phyloP scores from a whole-genome alignment of 37 sponge, comb jelly and placozoan species.

The Oscarella lobularis region DNA sequence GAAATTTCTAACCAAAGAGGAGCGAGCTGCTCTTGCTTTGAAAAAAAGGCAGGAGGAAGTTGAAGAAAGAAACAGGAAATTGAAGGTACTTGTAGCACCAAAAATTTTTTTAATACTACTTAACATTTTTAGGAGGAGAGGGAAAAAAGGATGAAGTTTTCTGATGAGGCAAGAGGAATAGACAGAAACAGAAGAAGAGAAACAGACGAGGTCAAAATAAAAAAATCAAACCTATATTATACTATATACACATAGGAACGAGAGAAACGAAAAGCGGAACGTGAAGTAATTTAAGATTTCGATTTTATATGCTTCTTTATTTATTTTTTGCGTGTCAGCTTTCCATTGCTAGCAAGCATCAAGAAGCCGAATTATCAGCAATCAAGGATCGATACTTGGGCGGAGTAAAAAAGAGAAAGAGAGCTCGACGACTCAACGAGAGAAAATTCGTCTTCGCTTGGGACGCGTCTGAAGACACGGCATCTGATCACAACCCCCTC shows the following conservation, averaged over 20 bases:
- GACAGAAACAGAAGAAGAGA: background rate
- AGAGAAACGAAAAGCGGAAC: constrained; percentile 7
- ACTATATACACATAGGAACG: background rate
- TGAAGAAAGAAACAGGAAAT: constrained; percentile 26
- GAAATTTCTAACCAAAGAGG: constrained; percentile 76
- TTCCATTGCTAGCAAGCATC: background rate
- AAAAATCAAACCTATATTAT: background rate
- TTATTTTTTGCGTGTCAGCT: background rate
- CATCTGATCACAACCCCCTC: constrained; percentile 81
- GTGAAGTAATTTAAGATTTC: background rate
- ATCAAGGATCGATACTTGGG: constrained; percentile 70
- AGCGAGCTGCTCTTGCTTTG: constrained; percentile 66
- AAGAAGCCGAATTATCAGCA: background rate
- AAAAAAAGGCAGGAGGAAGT: constrained; percentile 66
- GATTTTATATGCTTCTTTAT: background rate
- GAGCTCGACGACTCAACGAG: constrained; percentile 66
- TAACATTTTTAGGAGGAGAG: constrained; percentile 29
- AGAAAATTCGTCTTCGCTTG: constrained; percentile 98
- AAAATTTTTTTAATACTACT: background rate
- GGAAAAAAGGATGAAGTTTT: constrained; percentile 22
- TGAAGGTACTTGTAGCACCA: constrained; percentile 2
- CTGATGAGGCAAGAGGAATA: constrained; percentile 17
- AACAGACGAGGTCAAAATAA: background rate
- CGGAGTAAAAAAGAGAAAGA: constrained; percentile 61
- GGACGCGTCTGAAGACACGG: constrained; percentile 89